Conservation (phyloP, 2,113 vertebrate genomes). For the Cepphus grylle region DNA sequence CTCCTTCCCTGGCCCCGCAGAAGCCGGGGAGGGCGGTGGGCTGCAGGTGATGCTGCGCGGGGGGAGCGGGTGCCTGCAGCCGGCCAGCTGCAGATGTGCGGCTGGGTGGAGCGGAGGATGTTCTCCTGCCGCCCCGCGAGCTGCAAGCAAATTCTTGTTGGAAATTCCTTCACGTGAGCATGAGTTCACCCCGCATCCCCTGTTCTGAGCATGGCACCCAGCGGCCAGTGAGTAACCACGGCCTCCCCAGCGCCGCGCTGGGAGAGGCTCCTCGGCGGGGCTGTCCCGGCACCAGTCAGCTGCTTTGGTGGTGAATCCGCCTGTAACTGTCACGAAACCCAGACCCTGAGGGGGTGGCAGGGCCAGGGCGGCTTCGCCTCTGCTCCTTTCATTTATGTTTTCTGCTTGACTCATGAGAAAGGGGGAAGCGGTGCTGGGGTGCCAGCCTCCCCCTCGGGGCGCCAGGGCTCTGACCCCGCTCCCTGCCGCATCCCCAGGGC, state of each 20-base stretch:
- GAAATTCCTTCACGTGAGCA: background rate
- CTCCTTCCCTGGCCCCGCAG: rapidly evolving
- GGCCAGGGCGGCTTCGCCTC: rapidly evolving
- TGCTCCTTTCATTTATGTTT: background rate
- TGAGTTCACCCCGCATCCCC: background rate
- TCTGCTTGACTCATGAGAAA: background rate
- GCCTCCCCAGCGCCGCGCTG: background rate
- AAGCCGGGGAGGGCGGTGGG: rapidly evolving
- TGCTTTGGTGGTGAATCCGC: background rate
- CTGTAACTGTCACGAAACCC: background rate
- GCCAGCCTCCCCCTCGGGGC: background rate
- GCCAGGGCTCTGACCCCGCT: rapidly evolving
- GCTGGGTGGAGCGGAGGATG: background rate
- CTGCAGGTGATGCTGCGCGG: rapidly evolving
- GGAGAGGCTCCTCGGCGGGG: background rate
- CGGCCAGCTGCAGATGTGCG: background rate
- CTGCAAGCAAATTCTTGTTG: background rate
- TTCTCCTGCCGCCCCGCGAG: background rate
- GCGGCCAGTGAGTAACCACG: background rate
- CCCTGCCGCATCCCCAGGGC: rapidly evolving
- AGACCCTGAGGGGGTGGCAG: background rate
- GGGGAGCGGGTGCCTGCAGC: background rate
- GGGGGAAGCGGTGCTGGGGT: background rate
- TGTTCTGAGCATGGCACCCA: rapidly evolving
- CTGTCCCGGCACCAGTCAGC: background rate